phyloP scores from a whole-genome alignment of 92 coral and sea anemone genomes.

The Heteractis magnifica region DNA sequence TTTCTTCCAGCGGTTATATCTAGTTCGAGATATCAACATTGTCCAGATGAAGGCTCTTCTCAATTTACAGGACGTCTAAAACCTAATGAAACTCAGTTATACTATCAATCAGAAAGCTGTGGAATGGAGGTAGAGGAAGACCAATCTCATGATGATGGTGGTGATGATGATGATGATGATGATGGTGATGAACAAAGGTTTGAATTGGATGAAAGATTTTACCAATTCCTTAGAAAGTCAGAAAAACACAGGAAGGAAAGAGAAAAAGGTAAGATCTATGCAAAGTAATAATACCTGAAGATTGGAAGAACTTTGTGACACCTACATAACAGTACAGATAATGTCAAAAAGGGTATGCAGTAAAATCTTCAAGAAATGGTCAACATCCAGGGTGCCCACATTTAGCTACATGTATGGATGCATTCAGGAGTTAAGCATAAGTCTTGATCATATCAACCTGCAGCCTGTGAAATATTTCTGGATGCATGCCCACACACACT shows the following conservation, averaged over 20 bases:
- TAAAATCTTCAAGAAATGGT: too few relatives aligned
- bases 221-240: constrained; percentile 87
- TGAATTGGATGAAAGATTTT: constrained; percentile 81
- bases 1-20: neutral
- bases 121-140: constrained; percentile 2
- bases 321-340: too few relatives aligned
- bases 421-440: too few relatives aligned
- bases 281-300: neutral
- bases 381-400: too few relatives aligned
- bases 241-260: constrained; percentile 85
- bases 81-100: neutral
- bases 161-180: neutral
- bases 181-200: constrained; percentile 33
- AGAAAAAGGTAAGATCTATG: constrained; percentile 59
- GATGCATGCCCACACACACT: too few relatives aligned
- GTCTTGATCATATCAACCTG: too few relatives aligned
- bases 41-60: neutral
- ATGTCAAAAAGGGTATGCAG: too few relatives aligned
- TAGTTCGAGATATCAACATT: neutral
- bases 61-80: neutral
- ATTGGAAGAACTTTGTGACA: neutral
- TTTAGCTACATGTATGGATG: too few relatives aligned
- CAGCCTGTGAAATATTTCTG: too few relatives aligned
- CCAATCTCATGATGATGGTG: neutral
- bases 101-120: neutral